phyloP scores from a whole-genome alignment of 2,113 vertebrate genomes.

The Xiphorhynchus elegans region DNA sequence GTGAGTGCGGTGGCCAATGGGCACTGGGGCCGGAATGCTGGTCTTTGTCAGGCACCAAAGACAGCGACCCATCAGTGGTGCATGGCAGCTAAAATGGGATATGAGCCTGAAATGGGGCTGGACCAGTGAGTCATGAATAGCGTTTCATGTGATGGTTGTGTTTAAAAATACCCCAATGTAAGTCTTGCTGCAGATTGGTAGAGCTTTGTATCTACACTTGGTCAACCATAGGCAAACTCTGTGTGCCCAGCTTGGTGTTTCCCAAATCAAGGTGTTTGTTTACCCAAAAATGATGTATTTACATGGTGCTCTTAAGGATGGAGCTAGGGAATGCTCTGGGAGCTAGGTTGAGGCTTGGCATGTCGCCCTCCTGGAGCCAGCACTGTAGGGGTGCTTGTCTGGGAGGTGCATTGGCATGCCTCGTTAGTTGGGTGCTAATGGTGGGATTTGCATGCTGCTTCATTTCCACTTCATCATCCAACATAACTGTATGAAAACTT shows the following conservation, averaged over 20 bases:
- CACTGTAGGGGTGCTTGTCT: neutral
- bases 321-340: neutral
- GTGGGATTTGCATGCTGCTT: neutral
- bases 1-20: fast-evolving
- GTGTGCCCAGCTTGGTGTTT: neutral
- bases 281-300: neutral
- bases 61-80: fast-evolving
- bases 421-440: neutral
- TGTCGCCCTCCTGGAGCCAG: neutral
- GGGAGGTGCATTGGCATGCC: fast-evolving
- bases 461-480: slow-evolving; percentile 16
- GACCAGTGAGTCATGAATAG: neutral
- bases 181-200: neutral
- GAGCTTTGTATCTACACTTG: neutral
- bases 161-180: neutral
- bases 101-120: neutral
- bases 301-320: fast-evolving
- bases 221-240: neutral
- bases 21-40: fast-evolving
- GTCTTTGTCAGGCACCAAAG: neutral
- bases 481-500: neutral
- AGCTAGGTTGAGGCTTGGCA: neutral
- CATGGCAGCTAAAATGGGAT: neutral
- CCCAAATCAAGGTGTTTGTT: neutral
- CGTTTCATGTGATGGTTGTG: neutral